These are phyloP conservation scores for Volucella inflata DNA, from an alignment of 2,888 invertebrate species.

Conservation along the genomic window DNA sequence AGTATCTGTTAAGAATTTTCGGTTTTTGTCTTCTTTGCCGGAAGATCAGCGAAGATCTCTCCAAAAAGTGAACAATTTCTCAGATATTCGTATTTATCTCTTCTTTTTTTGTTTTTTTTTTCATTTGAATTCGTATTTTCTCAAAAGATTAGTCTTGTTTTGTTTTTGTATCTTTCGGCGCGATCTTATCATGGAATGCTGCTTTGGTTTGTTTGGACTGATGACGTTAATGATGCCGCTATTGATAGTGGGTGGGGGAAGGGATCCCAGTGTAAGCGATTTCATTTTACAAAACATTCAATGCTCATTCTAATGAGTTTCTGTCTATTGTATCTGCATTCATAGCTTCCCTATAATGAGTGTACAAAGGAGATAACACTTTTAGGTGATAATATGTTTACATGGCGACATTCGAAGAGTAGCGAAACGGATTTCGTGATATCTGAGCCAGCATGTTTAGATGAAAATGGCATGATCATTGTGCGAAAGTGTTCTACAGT, in stretches of 20 bases:
- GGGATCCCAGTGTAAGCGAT: constrained; percentile 67
- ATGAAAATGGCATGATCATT: constrained; percentile 76
- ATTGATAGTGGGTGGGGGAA: constrained; percentile 36
- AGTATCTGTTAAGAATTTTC: constrained; percentile 22
- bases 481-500: constrained; percentile 63
- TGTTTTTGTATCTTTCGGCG: constrained; percentile 18
- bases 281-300: neutral
- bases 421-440: constrained; percentile 70
- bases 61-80: constrained; percentile 19
- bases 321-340: constrained; percentile 26
- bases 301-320: neutral
- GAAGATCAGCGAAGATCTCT: constrained; percentile 54
- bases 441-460: constrained; percentile 81
- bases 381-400: constrained; percentile 42
- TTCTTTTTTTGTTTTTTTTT: constrained; percentile 18
- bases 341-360: constrained; percentile 53
- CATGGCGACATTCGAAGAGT: constrained; percentile 54
- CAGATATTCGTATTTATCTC: neutral
- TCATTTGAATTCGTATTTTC: neutral
- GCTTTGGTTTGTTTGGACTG: constrained; percentile 55
- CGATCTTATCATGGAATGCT: constrained; percentile 68
- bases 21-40: constrained; percentile 30
- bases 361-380: constrained; percentile 55
- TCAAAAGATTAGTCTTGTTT: constrained; percentile 1
- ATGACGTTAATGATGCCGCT: constrained; percentile 53